A percentile compares a stretch with the other conserved stretches of the same genome.
Evolutionary conservation across 1,140 invertebrate genomes (phyloP).

Genomic region (Hylaeus volcanicus): DNA sequence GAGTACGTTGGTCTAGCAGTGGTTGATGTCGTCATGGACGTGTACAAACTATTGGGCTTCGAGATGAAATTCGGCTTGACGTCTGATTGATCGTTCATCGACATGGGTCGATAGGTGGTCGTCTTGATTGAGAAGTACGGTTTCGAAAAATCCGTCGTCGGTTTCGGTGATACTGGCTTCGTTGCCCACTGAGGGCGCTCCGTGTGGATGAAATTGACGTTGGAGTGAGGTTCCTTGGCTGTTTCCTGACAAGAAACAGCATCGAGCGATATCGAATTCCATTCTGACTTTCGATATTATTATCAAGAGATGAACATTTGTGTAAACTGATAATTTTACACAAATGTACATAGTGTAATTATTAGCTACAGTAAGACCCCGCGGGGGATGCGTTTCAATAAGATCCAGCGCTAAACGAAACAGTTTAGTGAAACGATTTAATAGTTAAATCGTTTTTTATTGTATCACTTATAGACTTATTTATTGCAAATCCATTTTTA

Average conservation of each 20-base stretch:
- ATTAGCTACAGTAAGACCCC: too few species aligned
- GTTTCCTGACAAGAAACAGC: constrained; percentile 39
- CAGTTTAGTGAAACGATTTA: too few species aligned
- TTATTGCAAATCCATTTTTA: too few species aligned
- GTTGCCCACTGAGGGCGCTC: constrained; percentile 76
- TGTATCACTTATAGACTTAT: too few species aligned
- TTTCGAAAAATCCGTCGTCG: constrained; percentile 71
- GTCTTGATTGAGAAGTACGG: constrained; percentile 75
- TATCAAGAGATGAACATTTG: not conserved
- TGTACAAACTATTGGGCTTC: constrained; percentile 60
- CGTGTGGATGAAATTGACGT: constrained; percentile 72
- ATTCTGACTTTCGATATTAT: not conserved
- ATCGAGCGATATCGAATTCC: not conserved
- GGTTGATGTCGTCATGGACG: constrained; percentile 51
- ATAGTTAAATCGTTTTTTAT: too few species aligned
- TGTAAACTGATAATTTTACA: too few species aligned
- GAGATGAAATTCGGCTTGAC: constrained; percentile 73
- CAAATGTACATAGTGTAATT: too few species aligned
- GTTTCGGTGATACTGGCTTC: constrained; percentile 68
- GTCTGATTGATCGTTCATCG: constrained; percentile 60
- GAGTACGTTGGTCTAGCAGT: constrained; percentile 58
- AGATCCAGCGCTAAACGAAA: too few species aligned
- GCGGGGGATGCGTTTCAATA: too few species aligned
- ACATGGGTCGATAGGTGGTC: constrained; percentile 66
- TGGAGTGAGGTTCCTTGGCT: constrained; percentile 55